These are phyloP conservation scores for Polypterus bichir DNA, from an alignment of 2,113 vertebrate genomes.

Conservation along the genomic window DNA sequence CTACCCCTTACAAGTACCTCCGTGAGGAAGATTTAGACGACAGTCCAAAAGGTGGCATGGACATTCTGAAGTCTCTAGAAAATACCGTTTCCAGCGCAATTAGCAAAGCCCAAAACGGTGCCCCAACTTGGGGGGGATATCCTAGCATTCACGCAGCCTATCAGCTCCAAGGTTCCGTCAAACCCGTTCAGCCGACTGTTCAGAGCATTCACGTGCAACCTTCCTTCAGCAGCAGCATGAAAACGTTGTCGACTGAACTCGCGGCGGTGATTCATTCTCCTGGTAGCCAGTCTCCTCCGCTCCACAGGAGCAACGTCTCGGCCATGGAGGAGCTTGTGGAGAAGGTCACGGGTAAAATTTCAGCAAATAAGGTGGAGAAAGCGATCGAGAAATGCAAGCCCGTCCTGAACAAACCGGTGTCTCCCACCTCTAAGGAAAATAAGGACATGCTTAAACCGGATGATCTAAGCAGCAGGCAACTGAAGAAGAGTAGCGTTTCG, in stretches of 20 bases:
- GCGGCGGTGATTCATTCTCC: conserved; percentile 63
- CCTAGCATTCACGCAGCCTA: conserved; percentile 97
- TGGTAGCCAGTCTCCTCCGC: conserved; percentile 69
- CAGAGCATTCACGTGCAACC: conserved; percentile 83
- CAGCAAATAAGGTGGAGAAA: conserved; percentile 72
- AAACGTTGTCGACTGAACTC: conserved; percentile 65
- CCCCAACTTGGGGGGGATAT: conserved; percentile 94
- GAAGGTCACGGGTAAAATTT: conserved; percentile 86
- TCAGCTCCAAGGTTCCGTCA: conserved; percentile 79
- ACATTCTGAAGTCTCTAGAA: conserved; percentile 91
- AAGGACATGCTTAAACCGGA: conserved; percentile 59
- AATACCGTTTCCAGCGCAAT: conserved; percentile 94
- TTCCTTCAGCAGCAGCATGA: conserved; percentile 61
- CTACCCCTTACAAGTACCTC: conserved; percentile 78
- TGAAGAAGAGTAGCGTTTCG: conserved; percentile 48
- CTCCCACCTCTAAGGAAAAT: conserved; percentile 67
- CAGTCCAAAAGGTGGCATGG: conserved; percentile 79
- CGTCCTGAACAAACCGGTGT: conserved; percentile 51
- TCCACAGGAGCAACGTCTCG: conserved; percentile 83
- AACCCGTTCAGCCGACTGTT: conserved; percentile 57
- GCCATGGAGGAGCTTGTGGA: conserved; percentile 97
- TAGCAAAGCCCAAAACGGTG: conserved; percentile 93
- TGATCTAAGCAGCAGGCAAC: conserved; percentile 43
- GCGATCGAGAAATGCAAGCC: conserved; percentile 52
- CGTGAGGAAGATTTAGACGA: conserved; percentile 92